Evolutionary conservation across 1,140 invertebrate species (phyloP).

Genomic region (Zaprionus taronus): DNA sequence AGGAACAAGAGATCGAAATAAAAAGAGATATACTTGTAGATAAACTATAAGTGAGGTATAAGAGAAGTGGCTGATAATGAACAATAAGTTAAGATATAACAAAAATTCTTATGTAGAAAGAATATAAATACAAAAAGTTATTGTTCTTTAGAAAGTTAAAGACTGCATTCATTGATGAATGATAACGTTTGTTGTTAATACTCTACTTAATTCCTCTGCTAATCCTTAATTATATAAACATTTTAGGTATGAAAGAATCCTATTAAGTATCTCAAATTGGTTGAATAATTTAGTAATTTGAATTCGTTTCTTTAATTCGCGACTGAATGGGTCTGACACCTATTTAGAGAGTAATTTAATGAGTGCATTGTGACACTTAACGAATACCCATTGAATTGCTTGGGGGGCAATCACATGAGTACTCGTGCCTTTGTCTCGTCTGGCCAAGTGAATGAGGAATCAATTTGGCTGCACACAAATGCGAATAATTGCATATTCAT

Average conservation of each 20-base stretch:
- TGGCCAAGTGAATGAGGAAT: constrained; percentile 25
- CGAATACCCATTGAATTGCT: constrained; percentile 28
- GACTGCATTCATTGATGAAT: no score
- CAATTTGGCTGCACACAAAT: constrained; percentile 44
- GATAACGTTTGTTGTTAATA: no score
- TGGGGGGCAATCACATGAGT: constrained; percentile 43
- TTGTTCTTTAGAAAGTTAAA: no score
- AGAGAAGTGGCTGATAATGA: no score
- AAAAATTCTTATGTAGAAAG: no score
- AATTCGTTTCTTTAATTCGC: neutral
- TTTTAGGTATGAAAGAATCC: neutral
- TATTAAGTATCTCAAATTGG: neutral
- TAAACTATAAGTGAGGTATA: no score
- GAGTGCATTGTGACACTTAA: constrained; percentile 27
- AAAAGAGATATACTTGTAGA: neutral
- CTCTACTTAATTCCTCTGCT: neutral
- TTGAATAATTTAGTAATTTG: neutral
- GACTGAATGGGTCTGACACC: constrained; percentile 7
- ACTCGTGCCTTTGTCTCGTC: constrained; percentile 10
- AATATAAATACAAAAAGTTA: no score
- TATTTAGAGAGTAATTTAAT: constrained; percentile 19
- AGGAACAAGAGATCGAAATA: neutral
- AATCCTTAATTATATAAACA: neutral
- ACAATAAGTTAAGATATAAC: no score
- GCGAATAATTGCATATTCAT: constrained; percentile 50